Evolutionary conservation across 2,113 vertebrate genomes (phyloP), one percentile per base, ranked within the genome.

Genomic region (Morphnarchus princeps): DNA sequence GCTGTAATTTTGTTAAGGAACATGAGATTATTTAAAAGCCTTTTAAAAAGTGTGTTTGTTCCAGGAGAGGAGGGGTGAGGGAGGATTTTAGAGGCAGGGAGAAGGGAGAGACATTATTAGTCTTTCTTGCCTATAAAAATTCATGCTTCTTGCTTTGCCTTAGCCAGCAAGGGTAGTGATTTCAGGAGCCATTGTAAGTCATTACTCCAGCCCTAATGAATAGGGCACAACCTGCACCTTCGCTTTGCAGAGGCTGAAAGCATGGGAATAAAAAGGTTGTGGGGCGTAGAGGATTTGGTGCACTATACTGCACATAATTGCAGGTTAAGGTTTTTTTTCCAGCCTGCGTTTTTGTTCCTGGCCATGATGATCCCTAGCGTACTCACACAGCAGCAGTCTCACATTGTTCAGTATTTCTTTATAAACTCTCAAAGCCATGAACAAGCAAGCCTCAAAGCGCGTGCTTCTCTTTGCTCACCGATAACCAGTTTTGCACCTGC

Each of bases 21-120:
- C 84, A 95, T 13, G 59, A 96, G 87, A 95, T 96, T 97, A 96
- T 95, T 96, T 97, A 95, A 97, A 97, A 97, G 96, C 94, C 87
- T 94, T 96, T 97, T 93, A 5, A 93, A 96, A 95, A 91, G 65
- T 78, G 80, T 87, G 16, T 86, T 90, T 97, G 88, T 95, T 97
- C 96, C 8, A 38, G 71, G 82, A 95, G 89, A 89, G 82, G 86
- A 80, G 74, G 90, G 25, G 62, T n/a, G 34, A 94, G 57, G 87
- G 70, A 93, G 78, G 84, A 85, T 90, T 96, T 96, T 91, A 95
- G 74, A 91, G 93, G 82, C 67, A 93, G 65, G n/a, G 57, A 77
- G 50, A 83, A 88, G 57, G 62, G 47, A 86, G 65, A 78, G 73
- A 72, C 32, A 61, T 86, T 70, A 96, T 92, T 93, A 86, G 71